Percentiles rank a stretch among this genome's conserved stretches.
Evolutionary conservation across 2,888 invertebrate genomes (phyloP).

Genomic region (Sycophila texana): DNA sequence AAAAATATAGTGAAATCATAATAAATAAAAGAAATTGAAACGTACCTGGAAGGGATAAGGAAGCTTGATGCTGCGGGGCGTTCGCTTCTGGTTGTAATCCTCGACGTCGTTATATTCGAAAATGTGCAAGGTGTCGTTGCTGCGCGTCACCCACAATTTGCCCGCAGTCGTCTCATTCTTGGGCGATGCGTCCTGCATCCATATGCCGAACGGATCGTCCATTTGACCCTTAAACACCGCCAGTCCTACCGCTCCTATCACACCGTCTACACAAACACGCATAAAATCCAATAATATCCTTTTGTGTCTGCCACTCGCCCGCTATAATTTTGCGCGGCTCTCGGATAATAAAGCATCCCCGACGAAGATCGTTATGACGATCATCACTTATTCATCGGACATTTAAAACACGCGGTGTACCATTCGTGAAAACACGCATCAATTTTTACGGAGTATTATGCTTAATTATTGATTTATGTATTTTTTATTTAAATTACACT

Average conservation of each 20-base stretch:
- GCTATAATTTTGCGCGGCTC: no score
- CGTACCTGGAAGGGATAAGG: constrained; percentile 76
- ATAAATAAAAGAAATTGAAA: neutral
- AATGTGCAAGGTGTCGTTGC: constrained; percentile 84
- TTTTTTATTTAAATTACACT: no score
- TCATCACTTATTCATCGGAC: no score
- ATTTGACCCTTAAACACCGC: constrained; percentile 91
- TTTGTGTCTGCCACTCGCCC: no score
- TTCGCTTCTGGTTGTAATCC: constrained; percentile 76
- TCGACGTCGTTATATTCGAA: constrained; percentile 88
- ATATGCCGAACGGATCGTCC: constrained; percentile 87
- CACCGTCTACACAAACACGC: constrained; percentile 82
- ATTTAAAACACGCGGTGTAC: no score
- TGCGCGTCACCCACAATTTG: constrained; percentile 90
- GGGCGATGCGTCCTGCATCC: constrained; percentile 87
- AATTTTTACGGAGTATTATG: no score
- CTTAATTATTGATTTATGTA: no score
- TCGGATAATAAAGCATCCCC: no score
- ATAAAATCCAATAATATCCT: neutral
- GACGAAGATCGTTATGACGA: no score
- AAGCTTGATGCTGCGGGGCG: constrained; percentile 71
- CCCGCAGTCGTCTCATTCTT: constrained; percentile 78
- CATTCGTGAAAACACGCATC: no score
- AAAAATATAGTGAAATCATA: no score
- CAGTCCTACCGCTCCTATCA: constrained; percentile 93